Evolutionary conservation across 2,888 invertebrate genomes (phyloP), one percentile per base, ranked within the genome.

Genomic region (Limnephilus auricula): DNA sequence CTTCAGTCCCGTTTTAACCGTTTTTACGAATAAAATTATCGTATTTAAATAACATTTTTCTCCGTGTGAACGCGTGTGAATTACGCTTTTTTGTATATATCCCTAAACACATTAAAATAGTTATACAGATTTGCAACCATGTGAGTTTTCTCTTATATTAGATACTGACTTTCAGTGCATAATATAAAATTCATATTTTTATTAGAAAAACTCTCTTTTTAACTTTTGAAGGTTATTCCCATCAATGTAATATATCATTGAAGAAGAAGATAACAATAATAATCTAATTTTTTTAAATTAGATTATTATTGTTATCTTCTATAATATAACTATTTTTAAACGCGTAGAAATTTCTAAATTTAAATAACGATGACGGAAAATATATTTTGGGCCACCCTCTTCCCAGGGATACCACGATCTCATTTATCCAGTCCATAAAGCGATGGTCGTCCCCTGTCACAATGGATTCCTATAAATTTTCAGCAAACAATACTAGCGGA

Each of bases 381-480:
- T 65, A 65, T 65, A 65, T 25, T 65, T 65, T 25, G 65, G 25
- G 25, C 9, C 25, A 65, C n/a, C n/a, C 65, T n/a, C 65, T 65
- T 65, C n/a, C 65, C 65, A 25, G 65, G 65, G 65, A 25, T 9
- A 65, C 65, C 25, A 30, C 6, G 18, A 80, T 80, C 18, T 80
- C 32, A 80, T 80, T 80, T 80, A 80, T 80, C 80, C 80, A 32
- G 80, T 80, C 30, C 31, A 32, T 80, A 80, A 31, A 80, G 32
- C 30, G 80, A 32, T 80, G 32, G 80, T 18, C 31, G 80, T 31
- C 80, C 80, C 13, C 31, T 80, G 32, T 80, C 32, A 80, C 30
- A 80, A 31, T 80, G 31, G 25, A 80, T 80, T 80, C 32, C 80
- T 80, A 80, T 80, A 80, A 80, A 80, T 80, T 80, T 65, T 13